A percentile compares a stretch with the other conserved stretches of the same genome.
These are phyloP conservation scores for Drosophila hydei DNA, from an alignment of 1,140 invertebrate species.

Conservation along the genomic window DNA sequence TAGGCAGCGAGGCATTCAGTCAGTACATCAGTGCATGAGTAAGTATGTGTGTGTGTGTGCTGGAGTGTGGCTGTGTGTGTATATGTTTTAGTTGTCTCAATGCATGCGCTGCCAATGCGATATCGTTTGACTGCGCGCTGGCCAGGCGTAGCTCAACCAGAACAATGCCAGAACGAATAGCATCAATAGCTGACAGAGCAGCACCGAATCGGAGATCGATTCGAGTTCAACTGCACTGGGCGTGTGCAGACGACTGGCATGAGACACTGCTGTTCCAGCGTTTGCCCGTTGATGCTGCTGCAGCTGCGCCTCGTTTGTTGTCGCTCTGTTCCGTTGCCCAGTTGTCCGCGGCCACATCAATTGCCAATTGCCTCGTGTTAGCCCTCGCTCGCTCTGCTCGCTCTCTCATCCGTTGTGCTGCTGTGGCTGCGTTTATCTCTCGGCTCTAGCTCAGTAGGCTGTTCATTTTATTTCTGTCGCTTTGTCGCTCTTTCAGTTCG, in stretches of 20 bases:
- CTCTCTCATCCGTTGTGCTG: background rate
- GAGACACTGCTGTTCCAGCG: conserved; percentile 4
- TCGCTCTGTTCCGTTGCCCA: conserved; percentile 20
- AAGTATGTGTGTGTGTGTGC: conserved; percentile 20
- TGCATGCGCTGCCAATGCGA: conserved; percentile 38
- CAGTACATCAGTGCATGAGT: conserved; percentile 74
- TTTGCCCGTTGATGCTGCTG: conserved; percentile 28
- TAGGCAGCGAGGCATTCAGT: conserved; percentile 80
- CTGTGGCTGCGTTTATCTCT: conserved; percentile 10
- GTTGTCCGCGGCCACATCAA: conserved; percentile 34
- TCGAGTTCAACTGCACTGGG: conserved; percentile 33
- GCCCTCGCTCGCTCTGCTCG: background rate
- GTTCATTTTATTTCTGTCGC: conserved; percentile 44
- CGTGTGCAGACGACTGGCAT: background rate
- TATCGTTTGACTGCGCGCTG: conserved; percentile 17
- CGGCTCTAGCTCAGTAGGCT: conserved; percentile 8
- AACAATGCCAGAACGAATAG: conserved; percentile 18
- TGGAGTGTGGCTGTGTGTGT: conserved; percentile 14
- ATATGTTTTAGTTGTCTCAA: conserved; percentile 8
- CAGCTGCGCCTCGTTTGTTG: background rate
- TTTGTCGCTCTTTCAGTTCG: conserved; percentile 47
- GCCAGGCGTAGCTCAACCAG: conserved; percentile 29
- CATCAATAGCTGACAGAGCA: conserved; percentile 32
- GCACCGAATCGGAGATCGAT: conserved; percentile 40
- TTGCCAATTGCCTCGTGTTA: conserved; percentile 19